These are phyloP conservation scores for Genyomyrus donnyi DNA, from an alignment of 2,113 vertebrate genomes.

Conservation along the genomic window DNA sequence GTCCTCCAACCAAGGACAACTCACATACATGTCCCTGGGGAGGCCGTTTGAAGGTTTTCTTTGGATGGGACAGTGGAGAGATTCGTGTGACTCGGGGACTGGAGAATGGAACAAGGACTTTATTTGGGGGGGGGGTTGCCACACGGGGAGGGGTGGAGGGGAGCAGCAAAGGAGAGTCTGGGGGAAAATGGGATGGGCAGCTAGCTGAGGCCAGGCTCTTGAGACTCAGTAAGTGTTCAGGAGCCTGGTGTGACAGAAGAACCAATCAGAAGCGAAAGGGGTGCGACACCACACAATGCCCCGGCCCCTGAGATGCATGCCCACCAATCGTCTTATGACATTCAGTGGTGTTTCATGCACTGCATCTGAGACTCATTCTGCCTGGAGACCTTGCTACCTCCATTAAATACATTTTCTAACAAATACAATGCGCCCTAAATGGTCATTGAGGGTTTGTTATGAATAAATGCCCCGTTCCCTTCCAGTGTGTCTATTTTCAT, in stretches of 20 bases:
- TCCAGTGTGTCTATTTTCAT: conserved; percentile 18
- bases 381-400: conserved; percentile 17
- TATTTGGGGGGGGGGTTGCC: background rate
- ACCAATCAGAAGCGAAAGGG: background rate
- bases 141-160: background rate
- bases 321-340: background rate
- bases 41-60: background rate
- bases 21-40: background rate
- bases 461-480: conserved; percentile 31
- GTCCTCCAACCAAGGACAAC: background rate
- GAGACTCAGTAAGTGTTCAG: background rate
- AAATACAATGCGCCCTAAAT: background rate
- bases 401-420: conserved; percentile 39
- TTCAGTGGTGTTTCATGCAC: background rate
- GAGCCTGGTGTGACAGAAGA: background rate
- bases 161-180: background rate
- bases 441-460: conserved; percentile 31
- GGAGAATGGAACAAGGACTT: background rate
- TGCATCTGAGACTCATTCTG: background rate
- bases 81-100: background rate
- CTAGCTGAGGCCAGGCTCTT: background rate
- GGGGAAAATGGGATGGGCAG: background rate
- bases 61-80: background rate
- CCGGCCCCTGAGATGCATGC: background rate
- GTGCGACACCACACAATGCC: background rate